Conservation (phyloP, 2,113 vertebrate species). For the Myotis yumanensis region DNA sequence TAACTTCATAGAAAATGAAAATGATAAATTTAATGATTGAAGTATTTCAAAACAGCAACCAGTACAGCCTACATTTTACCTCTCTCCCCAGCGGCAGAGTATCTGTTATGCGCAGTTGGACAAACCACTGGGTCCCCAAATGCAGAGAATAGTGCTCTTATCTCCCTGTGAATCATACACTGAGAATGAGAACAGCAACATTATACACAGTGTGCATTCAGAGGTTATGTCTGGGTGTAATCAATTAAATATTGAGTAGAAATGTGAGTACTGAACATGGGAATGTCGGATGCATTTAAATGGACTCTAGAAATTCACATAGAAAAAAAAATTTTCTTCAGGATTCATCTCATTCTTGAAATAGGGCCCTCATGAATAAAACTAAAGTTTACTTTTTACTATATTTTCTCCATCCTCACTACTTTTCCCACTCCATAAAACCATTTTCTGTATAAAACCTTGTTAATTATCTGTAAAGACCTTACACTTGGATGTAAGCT, state of each 20-base stretch:
- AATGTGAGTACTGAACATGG: neutral
- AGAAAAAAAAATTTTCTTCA: neutral
- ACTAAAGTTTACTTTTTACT: neutral
- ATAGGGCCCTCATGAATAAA: neutral
- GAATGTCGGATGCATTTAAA: slow-evolving; percentile 24
- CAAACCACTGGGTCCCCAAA: neutral
- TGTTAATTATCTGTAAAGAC: neutral
- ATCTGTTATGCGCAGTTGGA: slow-evolving; percentile 15
- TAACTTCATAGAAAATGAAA: slow-evolving; percentile 22
- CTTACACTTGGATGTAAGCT: neutral
- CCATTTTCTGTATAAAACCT: neutral
- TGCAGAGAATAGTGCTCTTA: neutral
- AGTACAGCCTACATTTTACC: neutral
- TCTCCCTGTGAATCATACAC: neutral
- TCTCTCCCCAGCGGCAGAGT: neutral
- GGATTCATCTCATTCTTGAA: neutral
- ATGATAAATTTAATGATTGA: slow-evolving; percentile 8
- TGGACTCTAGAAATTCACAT: neutral
- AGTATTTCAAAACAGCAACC: slow-evolving; percentile 41
- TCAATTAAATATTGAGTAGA: slow-evolving; percentile 48
- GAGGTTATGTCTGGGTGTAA: neutral
- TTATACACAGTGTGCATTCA: neutral
- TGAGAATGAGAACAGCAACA: neutral
- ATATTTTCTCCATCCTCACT: neutral
- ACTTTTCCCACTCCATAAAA: neutral